phyloP scores from a whole-genome alignment of 2,113 vertebrate genomes.

The Orthochromis malagaraziensis region DNA sequence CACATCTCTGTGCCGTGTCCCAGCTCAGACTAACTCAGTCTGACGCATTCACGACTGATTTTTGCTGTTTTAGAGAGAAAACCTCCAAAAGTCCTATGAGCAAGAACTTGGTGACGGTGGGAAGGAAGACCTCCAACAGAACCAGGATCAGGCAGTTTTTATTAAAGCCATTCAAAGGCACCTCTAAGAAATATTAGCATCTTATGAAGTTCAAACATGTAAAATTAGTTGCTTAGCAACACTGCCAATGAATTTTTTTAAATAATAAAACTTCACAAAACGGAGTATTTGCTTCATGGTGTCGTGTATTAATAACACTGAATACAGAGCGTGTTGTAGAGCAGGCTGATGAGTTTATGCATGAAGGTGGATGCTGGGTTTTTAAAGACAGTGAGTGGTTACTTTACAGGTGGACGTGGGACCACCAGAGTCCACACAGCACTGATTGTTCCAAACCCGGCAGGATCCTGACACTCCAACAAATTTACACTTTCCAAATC shows the following conservation, averaged over 20 bases:
- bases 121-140: neutral
- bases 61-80: rapidly evolving
- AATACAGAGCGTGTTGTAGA: neutral
- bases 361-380: neutral
- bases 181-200: neutral
- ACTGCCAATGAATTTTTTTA: neutral
- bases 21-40: neutral
- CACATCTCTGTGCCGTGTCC: neutral
- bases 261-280: neutral
- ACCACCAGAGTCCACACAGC: neutral
- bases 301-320: neutral
- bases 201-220: neutral
- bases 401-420: neutral
- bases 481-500: neutral
- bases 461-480: neutral
- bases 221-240: neutral
- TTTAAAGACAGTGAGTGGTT: neutral
- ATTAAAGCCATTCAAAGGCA: neutral
- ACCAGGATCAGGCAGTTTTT: neutral
- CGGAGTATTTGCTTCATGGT: neutral
- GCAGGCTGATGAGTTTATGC: neutral
- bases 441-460: neutral
- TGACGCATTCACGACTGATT: neutral
- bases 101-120: rapidly evolving
- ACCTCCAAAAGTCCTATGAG: neutral